Conservation (phyloP, 2,888 invertebrate genomes). For the Thumatha senex region DNA sequence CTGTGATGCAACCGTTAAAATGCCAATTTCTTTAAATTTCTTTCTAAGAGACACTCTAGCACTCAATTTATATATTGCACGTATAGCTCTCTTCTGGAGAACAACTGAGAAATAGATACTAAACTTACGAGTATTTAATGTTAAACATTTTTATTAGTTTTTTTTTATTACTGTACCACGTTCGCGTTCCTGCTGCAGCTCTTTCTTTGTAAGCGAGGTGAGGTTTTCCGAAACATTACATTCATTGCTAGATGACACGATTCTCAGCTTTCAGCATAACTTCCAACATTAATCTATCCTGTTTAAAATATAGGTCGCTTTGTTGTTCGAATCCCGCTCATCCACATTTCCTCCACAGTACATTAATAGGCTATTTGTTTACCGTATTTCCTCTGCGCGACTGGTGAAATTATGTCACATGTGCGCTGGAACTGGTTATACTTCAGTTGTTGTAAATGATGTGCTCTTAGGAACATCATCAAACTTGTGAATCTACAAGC, state of each 20-base stretch:
- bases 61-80: too few relatives aligned
- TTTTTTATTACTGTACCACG: too few relatives aligned
- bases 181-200: background rate
- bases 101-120: too few relatives aligned
- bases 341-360: constrained; percentile 19
- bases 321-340: constrained; percentile 49
- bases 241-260: constrained; percentile 54
- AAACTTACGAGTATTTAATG: too few relatives aligned
- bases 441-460: constrained; percentile 31
- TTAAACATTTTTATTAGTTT: too few relatives aligned
- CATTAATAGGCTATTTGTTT: too few relatives aligned
- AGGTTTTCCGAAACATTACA: constrained; percentile 60
- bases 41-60: too few relatives aligned
- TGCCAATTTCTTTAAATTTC: too few relatives aligned
- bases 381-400: constrained; percentile 44
- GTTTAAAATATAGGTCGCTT: constrained; percentile 58
- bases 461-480: too few relatives aligned
- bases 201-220: constrained; percentile 23
- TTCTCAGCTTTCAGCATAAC: constrained; percentile 60
- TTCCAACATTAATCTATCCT: constrained; percentile 35
- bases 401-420: constrained; percentile 33
- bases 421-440: constrained; percentile 21
- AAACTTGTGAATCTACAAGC: too few relatives aligned
- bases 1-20: too few relatives aligned
- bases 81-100: too few relatives aligned